Base-by-base conservation (phyloP, 1,140 invertebrate genomes). In the Tetramorium parvispinum region DNA sequence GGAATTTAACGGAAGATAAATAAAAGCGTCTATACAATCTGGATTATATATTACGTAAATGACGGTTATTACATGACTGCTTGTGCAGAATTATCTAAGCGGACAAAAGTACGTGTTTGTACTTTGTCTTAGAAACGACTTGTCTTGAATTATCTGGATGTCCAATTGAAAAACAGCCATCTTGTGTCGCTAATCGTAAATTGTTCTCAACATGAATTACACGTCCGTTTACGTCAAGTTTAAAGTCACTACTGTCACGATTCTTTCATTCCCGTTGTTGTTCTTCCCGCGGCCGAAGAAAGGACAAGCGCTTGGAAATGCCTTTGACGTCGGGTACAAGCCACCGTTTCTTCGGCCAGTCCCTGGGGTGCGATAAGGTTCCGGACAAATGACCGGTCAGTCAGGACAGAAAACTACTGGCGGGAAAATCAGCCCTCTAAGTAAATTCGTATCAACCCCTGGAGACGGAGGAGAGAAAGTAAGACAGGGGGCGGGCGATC, bases 371-470 rank as follows among this genome's bases (percentile, higher is more conserved):
- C 93, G 93, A 94, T 94, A 94, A 94, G 89, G 78, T 91, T 83
- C 71, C 66, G 91, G 91, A 94, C 93, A 94, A 94, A 94, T 94
- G 93, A 94, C 92, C 90, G 89, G 90, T 92, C 90, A 89, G 88
- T 87, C 89, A 88, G 88, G 79, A 91, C 89, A 87, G 92, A 92
- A 93, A 93, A 93, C 91, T 91, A 89, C 81, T 77, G 83, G 70
- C 71, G 82, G 89, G 85, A 89, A 93, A 92, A 93, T 93, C 92
- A 90, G 87, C 91, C 93, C 91, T 93, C 93, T 94, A 94, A 94
- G 93, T 94, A 94, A 94, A 94, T 94, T 94, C 92, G 93, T 92
- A 93, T 93, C 92, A 92, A 94, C 88, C 92, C 92, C 91, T 76
- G 68, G 89, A 89, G 92, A 91, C 88, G 32, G 89, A 89, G 27